Evolutionary conservation across 2,797 vertebrate species (phyloP).

Genomic region (Hapalemur alaotrensis): DNA sequence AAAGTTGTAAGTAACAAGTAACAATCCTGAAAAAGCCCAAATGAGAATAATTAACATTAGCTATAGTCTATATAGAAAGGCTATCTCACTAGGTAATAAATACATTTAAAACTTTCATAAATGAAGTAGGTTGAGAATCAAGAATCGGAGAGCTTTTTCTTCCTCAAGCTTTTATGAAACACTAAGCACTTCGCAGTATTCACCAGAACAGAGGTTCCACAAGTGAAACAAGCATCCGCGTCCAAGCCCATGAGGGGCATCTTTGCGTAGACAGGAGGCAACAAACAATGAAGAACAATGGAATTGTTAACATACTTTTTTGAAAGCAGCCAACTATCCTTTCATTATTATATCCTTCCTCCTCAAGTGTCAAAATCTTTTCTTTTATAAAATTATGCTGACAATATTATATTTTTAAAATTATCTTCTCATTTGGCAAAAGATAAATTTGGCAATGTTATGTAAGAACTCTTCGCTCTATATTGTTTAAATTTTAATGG

Average conservation of each 20-base stretch:
- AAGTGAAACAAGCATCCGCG: neutral
- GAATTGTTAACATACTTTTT: neutral
- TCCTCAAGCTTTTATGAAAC: neutral
- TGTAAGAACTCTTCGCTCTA: neutral
- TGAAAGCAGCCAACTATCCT: neutral
- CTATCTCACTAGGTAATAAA: neutral
- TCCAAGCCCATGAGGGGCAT: neutral
- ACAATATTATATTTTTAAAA: neutral
- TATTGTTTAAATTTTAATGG: neutral
- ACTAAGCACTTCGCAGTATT: neutral
- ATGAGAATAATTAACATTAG: neutral
- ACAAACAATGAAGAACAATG: neutral
- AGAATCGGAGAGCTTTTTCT: neutral
- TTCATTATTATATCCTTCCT: neutral
- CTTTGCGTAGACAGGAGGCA: neutral
- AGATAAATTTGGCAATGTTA: neutral
- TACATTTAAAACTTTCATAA: neutral
- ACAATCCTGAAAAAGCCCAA: neutral
- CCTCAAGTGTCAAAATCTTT: neutral
- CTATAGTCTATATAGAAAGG: neutral
- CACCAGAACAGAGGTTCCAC: neutral
- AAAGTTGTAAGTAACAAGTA: neutral
- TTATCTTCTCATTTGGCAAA: slow-evolving; percentile 30
- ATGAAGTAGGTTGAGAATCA: neutral
- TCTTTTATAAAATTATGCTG: slow-evolving; percentile 10